phyloP scores from a whole-genome alignment of 2,113 vertebrate genomes.

The Smithornis capensis region DNA sequence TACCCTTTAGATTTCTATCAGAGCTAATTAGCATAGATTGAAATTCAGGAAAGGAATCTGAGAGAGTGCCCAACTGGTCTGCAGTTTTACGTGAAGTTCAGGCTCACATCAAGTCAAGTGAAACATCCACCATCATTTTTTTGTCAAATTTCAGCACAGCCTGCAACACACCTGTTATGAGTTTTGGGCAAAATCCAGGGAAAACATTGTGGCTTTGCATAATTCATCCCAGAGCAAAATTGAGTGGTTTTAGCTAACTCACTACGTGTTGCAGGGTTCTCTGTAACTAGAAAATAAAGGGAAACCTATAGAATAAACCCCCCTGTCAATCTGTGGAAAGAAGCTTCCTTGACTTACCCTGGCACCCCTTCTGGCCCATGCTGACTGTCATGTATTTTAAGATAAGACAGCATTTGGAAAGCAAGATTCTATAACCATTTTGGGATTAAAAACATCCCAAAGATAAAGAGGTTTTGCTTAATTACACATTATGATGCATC shows the following conservation, averaged over 20 bases:
- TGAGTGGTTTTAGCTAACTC: not conserved
- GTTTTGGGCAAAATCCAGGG: slow-evolving; percentile 16
- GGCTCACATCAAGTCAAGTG: not conserved
- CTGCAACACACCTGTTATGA: not conserved
- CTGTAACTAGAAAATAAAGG: not conserved
- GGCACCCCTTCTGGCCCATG: not conserved
- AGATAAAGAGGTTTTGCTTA: not conserved
- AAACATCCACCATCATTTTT: not conserved
- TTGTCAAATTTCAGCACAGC: not conserved
- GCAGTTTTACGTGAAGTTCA: not conserved
- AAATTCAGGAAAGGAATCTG: not conserved
- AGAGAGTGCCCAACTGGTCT: not conserved
- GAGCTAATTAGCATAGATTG: not conserved
- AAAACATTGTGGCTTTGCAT: not conserved
- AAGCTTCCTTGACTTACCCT: not conserved
- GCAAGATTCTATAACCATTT: not conserved
- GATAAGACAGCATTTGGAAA: not conserved
- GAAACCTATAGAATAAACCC: not conserved
- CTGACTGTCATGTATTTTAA: not conserved
- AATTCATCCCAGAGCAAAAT: not conserved
- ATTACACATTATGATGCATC: not conserved
- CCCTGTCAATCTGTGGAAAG: not conserved
- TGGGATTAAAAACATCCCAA: not conserved
- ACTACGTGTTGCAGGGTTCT: not conserved
- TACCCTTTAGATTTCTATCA: not conserved